Conservation (phyloP, 1,140 invertebrate genomes). For the Theocolax elegans region DNA sequence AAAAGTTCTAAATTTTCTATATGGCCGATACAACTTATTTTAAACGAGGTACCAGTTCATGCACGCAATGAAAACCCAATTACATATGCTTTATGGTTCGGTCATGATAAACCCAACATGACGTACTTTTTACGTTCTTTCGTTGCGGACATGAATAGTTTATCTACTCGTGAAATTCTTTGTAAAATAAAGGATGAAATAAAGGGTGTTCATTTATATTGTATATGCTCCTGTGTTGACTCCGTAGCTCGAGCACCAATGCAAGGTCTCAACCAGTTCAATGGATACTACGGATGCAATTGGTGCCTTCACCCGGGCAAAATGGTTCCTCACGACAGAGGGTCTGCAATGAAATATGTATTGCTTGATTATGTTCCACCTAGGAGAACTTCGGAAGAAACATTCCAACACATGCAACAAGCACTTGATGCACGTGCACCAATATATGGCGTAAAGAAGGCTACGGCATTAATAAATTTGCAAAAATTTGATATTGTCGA, state of each 20-base stretch:
- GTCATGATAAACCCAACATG: conserved; percentile 34
- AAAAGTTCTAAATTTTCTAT: conserved; percentile 40
- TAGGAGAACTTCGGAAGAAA: conserved; percentile 9
- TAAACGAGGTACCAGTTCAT: conserved; percentile 36
- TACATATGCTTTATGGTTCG: conserved; percentile 35
- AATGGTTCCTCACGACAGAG: conserved; percentile 2
- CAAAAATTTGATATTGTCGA: conserved; percentile 36
- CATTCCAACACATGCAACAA: conserved; percentile 17
- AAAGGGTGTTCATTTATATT: conserved; percentile 19
- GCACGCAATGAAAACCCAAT: conserved; percentile 17
- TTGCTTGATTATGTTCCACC: not conserved
- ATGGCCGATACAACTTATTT: conserved; percentile 35
- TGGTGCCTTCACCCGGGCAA: conserved; percentile 27
- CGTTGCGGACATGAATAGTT: conserved; percentile 21
- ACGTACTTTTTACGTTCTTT: conserved; percentile 18
- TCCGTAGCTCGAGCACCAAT: conserved; percentile 12
- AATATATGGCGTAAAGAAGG: conserved; percentile 28
- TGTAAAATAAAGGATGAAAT: conserved; percentile 8
- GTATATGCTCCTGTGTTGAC: conserved; percentile 37
- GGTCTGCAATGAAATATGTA: conserved; percentile 19
- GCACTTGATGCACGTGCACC: not conserved
- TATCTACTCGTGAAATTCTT: not conserved
- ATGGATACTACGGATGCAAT: conserved; percentile 40
- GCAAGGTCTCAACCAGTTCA: conserved; percentile 35
- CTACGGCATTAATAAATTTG: conserved; percentile 31